Evolutionary conservation across 2,797 vertebrate genomes (phyloP), one percentile per base, ranked within the genome.

Genomic region (Bufotes viridis): DNA sequence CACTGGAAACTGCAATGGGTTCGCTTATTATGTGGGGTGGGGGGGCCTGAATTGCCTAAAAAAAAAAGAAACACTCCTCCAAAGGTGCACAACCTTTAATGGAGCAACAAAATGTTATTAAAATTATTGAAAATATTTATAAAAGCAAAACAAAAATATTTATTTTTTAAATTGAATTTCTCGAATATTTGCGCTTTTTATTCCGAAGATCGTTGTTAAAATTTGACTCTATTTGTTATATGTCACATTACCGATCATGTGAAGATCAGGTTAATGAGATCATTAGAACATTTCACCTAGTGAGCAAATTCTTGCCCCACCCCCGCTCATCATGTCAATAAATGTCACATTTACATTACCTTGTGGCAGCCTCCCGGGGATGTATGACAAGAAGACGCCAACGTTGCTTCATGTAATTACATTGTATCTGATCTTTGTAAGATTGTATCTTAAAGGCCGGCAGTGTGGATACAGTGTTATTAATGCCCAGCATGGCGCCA

Each of bases 341-440:
- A 84, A n/a, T 72, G 82, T 69, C 51, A 74, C 49, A 29, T 57
- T 29, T 29, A 42, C 29, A 75, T 49, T 76, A 51, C 34, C 22
- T 8, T 7, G 7, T 61, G 69, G 26, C 17, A 34, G 29, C 63
- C 70, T 65, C 72, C 42, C 12, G 69, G 60, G 74, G 60, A 51
- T 78, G 15, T 53, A 13, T 78, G 34, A 85, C 24, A 78, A 63
- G 74, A 12, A 53, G 42, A 53, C 76, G 53, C 42, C 29, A 17
- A 78, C 63, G 24, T 65, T 78, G 22, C 72, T 63, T 85, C 42
- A 29, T 76, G 57, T 85, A 76, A 76, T 85, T 85, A 85, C 26
- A 58, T 76, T 63, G 49, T 76, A 76, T 85, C 57, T 76, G 7
- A 29, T 49, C 67, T n/a, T 60, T 22, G 22, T 51, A 85, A 18